Evolutionary conservation across 2,888 invertebrate species (phyloP).

Genomic region (Trisateles emortualis): DNA sequence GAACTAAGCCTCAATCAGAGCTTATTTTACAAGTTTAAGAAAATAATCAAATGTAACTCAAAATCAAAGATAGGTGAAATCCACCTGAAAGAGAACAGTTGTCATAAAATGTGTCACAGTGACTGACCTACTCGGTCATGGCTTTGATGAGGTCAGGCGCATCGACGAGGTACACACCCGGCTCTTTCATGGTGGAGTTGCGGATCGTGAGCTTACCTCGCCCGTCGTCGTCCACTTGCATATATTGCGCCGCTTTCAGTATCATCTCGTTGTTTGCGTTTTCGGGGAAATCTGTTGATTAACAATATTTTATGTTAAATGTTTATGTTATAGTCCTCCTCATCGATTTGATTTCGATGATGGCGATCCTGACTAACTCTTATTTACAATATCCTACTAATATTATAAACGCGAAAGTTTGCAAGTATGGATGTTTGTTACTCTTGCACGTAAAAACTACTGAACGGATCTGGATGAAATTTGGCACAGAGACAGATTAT

Average conservation of each 20-base stretch:
- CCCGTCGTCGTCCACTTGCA: slow-evolving; percentile 55
- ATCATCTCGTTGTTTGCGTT: slow-evolving; percentile 44
- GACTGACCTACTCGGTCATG: slow-evolving; percentile 32
- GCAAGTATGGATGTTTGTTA: no score
- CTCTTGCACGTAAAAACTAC: no score
- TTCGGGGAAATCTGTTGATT: slow-evolving; percentile 58
- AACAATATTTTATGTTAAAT: not conserved
- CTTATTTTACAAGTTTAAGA: no score
- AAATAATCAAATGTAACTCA: no score
- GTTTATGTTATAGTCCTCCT: not conserved
- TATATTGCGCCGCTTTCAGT: slow-evolving; percentile 39
- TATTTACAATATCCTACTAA: no score
- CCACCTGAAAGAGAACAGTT: no score
- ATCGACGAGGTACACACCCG: slow-evolving; percentile 52
- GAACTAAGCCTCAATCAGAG: no score
- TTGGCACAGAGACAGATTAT: no score
- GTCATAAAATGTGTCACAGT: no score
- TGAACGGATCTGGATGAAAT: no score
- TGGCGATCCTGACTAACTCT: not conserved
- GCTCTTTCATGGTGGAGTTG: slow-evolving; percentile 31
- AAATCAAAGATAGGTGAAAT: no score
- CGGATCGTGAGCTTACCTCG: slow-evolving; percentile 51
- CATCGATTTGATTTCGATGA: not conserved
- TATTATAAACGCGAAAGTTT: no score
- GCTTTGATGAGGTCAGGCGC: slow-evolving; percentile 60